phyloP scores from a whole-genome alignment of 2,797 vertebrate species.

The Myioborus melanocephalus region DNA sequence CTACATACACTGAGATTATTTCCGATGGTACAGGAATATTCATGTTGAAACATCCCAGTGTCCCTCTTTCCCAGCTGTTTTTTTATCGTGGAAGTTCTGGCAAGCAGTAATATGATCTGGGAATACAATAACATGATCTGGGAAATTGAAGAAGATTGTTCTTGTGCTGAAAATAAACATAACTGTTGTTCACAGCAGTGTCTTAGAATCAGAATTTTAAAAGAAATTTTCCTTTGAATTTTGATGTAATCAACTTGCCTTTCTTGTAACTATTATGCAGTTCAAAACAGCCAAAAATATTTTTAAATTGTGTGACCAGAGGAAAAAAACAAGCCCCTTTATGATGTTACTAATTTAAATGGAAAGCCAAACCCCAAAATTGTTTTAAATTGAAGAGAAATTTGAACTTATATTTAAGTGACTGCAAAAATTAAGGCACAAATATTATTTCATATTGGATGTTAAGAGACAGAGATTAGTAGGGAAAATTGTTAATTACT shows the following conservation, averaged over 20 bases:
- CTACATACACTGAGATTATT: background rate
- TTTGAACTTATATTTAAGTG: slow-evolving; percentile 47
- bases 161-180: slow-evolving; percentile 30
- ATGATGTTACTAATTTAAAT: slow-evolving; percentile 51
- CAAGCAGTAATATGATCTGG: background rate
- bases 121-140: background rate
- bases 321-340: background rate
- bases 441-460: slow-evolving; percentile 49
- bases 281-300: slow-evolving; percentile 22
- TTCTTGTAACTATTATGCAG: background rate
- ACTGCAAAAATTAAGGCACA: slow-evolving; percentile 48
- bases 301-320: slow-evolving; percentile 35
- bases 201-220: slow-evolving; percentile 53
- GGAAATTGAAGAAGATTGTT: slow-evolving; percentile 41
- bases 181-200: slow-evolving; percentile 3
- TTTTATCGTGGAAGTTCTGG: background rate
- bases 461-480: slow-evolving; percentile 35
- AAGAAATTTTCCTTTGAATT: slow-evolving; percentile 57
- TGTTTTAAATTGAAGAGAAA: slow-evolving; percentile 21
- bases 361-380: slow-evolving; percentile 40
- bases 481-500: slow-evolving; percentile 57
- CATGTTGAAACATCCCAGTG: background rate
- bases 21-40: background rate
- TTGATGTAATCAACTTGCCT: slow-evolving; percentile 40
- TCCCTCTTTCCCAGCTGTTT: background rate